Evolutionary conservation across 2,888 invertebrate genomes (phyloP), one percentile per base, ranked within the genome.

Genomic region (Drosophila kanekoi): DNA sequence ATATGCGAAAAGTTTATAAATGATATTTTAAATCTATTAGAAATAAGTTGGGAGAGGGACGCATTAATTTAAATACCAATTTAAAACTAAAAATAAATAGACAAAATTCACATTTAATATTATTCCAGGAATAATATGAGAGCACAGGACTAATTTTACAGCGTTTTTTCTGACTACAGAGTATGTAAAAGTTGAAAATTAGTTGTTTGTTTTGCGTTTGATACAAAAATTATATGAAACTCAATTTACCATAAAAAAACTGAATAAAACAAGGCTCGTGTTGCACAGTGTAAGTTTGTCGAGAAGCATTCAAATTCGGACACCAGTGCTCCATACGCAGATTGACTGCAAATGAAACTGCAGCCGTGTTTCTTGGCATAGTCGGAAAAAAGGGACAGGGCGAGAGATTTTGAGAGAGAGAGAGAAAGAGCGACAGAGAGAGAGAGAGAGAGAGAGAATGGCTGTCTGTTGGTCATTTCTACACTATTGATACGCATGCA

Each of bases 341-440:
- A 51, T 72, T 66, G 77, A 68, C 78, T 75, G 78, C 57, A 63
- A 69, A 75, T 75, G 64, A 62, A 75, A 68, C 35, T 49, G 49
- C 58, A 35, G 49, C 35, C 57, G 28, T 28, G 18, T 44, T 37
- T 35, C 20, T 38, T 18, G 41, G 38, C 23, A 33, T 10, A 16
- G 35, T 3, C 35, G 13, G 18, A 14, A 2, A 11, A 10, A 1
- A n/a, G 1, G 14, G 33, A n/a, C 11, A 9, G 18, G 6, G 16
- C 10, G 9, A 10, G 28, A n/a, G 38, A 14, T 38, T n/a, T 6
- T 43, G 4, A 35, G 28, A 40, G 33, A n/a, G 35, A 28, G 10
- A n/a, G n/a, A n/a, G 9, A 6, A 9, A 8, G 1, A 8, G 6
- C 3, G n/a, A n/a, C n/a, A n/a, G n/a, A n/a, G n/a, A n/a, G 40